Evolutionary conservation across 2,888 invertebrate genomes (phyloP).

Genomic region (Macrophya annulata): DNA sequence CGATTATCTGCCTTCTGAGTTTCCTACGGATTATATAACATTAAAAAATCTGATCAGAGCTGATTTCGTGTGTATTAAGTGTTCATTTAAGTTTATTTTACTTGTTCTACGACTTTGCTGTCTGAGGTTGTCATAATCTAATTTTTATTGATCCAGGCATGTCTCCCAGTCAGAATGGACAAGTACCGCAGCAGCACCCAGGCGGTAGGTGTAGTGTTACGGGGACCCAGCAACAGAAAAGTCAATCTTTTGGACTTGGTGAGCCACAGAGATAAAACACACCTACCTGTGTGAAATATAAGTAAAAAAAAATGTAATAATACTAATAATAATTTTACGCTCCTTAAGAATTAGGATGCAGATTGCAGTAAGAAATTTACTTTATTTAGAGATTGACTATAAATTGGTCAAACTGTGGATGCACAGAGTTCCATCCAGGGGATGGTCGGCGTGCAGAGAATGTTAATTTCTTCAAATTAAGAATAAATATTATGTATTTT

Average conservation of each 20-base stretch:
- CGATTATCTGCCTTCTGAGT: background rate
- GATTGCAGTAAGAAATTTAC: conserved; percentile 16
- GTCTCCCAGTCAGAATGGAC: conserved; percentile 78
- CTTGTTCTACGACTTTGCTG: background rate
- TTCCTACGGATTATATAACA: background rate
- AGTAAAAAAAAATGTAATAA: conserved; percentile 38
- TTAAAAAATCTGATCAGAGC: background rate
- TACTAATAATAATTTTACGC: conserved; percentile 40
- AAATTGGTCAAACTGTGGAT: conserved; percentile 14
- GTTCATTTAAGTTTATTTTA: no score
- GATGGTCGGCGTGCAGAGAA: conserved; percentile 36
- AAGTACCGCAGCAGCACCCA: conserved; percentile 78
- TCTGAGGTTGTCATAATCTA: background rate
- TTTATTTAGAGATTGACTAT: conserved; percentile 15
- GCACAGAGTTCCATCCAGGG: conserved; percentile 42
- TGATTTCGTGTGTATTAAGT: no score
- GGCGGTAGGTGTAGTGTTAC: conserved; percentile 78
- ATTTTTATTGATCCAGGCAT: conserved; percentile 71
- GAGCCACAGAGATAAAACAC: conserved; percentile 80
- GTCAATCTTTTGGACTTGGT: conserved; percentile 77
- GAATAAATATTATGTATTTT: background rate
- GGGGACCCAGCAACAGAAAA: conserved; percentile 74
- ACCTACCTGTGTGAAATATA: conserved; percentile 73
- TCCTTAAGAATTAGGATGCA: conserved; percentile 41
- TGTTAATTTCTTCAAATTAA: background rate